Conservation (phyloP, 2,888 invertebrate species). For the Acrocyrtus sp. region DNA sequence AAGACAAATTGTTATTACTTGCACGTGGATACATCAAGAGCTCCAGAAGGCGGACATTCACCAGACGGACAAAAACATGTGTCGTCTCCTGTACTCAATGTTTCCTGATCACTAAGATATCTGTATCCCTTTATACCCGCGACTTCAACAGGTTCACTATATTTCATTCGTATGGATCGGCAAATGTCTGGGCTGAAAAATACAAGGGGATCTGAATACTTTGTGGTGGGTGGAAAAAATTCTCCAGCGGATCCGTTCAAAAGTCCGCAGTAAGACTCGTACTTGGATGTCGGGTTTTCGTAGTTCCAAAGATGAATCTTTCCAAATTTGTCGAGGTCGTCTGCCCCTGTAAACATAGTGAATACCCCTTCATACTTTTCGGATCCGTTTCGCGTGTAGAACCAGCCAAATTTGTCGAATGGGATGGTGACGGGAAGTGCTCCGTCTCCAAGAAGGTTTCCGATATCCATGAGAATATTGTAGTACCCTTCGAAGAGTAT, state of each 20-base stretch:
- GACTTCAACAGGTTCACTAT: conserved; percentile 70
- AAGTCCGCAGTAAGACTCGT: conserved; percentile 74
- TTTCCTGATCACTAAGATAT: conserved; percentile 72
- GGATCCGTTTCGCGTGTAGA: conserved; percentile 84
- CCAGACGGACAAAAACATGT: conserved; percentile 74
- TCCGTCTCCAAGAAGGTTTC: conserved; percentile 61
- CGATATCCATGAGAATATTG: conserved; percentile 67
- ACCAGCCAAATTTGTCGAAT: conserved; percentile 87
- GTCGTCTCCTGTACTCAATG: conserved; percentile 83
- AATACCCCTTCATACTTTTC: conserved; percentile 78
- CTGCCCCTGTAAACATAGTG: conserved; percentile 79
- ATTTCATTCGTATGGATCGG: conserved; percentile 72
- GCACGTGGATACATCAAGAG: conserved; percentile 79
- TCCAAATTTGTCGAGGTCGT: conserved; percentile 75
- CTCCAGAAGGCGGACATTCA: conserved; percentile 68
- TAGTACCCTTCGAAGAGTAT: conserved; percentile 67
- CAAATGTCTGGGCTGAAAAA: conserved; percentile 83
- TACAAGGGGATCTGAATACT: conserved; percentile 71
- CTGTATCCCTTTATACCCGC: conserved; percentile 73
- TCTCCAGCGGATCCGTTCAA: conserved; percentile 83
- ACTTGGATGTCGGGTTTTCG: conserved; percentile 70
- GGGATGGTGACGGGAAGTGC: conserved; percentile 68
- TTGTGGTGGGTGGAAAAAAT: conserved; percentile 77
- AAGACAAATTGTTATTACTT: conserved; percentile 63
- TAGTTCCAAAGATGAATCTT: conserved; percentile 79